phyloP scores from a whole-genome alignment of 2,797 vertebrate genomes.

The Muscicapa comitata region DNA sequence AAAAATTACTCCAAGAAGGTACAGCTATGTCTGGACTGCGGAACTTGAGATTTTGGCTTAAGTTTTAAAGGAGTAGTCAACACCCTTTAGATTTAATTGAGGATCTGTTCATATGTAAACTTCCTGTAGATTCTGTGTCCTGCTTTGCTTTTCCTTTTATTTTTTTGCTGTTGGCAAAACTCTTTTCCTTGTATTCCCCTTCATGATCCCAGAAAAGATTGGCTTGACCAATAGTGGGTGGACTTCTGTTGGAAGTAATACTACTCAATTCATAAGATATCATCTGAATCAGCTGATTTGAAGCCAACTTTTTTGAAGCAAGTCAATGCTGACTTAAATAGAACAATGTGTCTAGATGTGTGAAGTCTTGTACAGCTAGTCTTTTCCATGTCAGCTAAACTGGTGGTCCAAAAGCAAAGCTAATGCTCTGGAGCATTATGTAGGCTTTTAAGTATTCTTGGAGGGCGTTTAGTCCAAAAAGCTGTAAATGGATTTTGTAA shows the following conservation, averaged over 20 bases:
- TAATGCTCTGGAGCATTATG: slow-evolving; percentile 56
- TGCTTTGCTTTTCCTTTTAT: not conserved
- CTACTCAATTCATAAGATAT: slow-evolving; percentile 45
- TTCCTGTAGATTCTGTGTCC: slow-evolving; percentile 1
- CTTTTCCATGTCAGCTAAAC: slow-evolving; percentile 39
- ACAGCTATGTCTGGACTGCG: not conserved
- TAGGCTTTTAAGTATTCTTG: slow-evolving; percentile 46
- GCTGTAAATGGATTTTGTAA: slow-evolving; percentile 5
- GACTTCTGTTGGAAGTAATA: slow-evolving; percentile 49
- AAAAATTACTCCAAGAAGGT: not conserved
- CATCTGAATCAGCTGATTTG: slow-evolving; percentile 57
- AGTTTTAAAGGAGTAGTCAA: slow-evolving; percentile 15
- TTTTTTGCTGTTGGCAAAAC: not conserved
- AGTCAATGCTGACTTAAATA: slow-evolving; percentile 54
- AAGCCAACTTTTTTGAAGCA: slow-evolving; percentile 56
- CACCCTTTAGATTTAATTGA: not conserved
- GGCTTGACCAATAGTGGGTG: slow-evolving; percentile 41
- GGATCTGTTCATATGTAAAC: not conserved
- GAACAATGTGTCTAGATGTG: slow-evolving; percentile 60
- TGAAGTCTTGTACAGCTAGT: slow-evolving; percentile 24
- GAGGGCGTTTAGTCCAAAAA: slow-evolving; percentile 11
- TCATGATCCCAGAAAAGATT: not conserved
- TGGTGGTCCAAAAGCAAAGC: slow-evolving; percentile 44
- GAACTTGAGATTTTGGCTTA: not conserved
- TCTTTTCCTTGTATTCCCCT: not conserved